A percentile compares a stretch with the other conserved stretches of the same genome.
phyloP scores from a whole-genome alignment of 2,113 vertebrate genomes.

The Diadophis punctatus region DNA sequence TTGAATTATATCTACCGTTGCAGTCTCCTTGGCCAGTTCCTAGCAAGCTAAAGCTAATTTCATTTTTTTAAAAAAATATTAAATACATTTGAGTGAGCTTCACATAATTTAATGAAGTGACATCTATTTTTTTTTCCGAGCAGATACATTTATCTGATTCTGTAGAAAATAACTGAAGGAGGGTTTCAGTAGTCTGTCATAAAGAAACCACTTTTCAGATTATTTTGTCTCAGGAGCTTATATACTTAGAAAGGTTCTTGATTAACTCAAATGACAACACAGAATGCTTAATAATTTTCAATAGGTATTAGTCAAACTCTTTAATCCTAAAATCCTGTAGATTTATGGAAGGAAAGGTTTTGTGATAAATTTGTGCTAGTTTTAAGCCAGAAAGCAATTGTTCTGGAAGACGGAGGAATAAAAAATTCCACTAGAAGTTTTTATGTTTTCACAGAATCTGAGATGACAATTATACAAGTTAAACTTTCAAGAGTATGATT shows the following conservation, averaged over 20 bases:
- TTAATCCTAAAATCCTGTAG: not conserved
- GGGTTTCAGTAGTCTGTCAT: not conserved
- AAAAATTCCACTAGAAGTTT: not conserved
- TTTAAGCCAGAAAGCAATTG: not conserved
- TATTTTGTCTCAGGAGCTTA: not conserved
- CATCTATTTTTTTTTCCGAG: not conserved
- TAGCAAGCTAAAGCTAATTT: not conserved
- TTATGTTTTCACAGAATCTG: not conserved
- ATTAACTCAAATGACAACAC: not conserved
- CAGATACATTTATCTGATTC: not conserved
- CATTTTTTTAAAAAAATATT: not conserved
- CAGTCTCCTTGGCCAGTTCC: not conserved
- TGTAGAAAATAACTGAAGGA: not conserved
- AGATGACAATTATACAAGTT: not conserved
- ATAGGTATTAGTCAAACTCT: not conserved
- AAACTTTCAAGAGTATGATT: not conserved
- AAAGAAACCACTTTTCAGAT: not conserved
- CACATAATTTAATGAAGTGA: not conserved
- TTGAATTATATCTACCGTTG: slow-evolving; percentile 2
- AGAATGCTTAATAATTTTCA: not conserved
- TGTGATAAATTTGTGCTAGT: not conserved
- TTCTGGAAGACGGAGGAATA: not conserved
- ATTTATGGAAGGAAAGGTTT: not conserved
- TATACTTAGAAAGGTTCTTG: not conserved
- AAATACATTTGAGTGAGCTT: not conserved